A percentile compares a stretch with the other conserved stretches of the same genome.
Conservation (phyloP, 2,113 vertebrate genomes). For the Poeciliopsis occidentalis region DNA sequence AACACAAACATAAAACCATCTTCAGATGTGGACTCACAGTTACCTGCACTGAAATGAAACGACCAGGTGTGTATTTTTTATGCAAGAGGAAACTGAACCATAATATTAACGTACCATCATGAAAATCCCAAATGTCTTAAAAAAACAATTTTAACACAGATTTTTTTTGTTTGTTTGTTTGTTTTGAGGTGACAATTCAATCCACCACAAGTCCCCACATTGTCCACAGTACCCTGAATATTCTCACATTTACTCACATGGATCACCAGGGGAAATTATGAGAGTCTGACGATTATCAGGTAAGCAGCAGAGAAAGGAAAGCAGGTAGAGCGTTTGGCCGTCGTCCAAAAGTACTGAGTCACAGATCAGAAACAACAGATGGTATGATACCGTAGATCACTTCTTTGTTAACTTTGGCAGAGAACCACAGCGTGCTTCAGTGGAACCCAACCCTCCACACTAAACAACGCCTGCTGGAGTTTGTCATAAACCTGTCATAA, state of each 20-base stretch:
- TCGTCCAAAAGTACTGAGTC: conserved; percentile 63
- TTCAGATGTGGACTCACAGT: not conserved
- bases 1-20: not conserved
- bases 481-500: conserved; percentile 50
- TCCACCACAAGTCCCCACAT: not conserved
- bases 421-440: conserved; percentile 45
- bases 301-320: conserved; percentile 12
- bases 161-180: no score
- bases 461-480: conserved; percentile 38
- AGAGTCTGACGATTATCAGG: conserved; percentile 17
- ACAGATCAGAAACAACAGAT: conserved; percentile 69
- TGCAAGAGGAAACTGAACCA: not conserved
- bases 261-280: conserved; percentile 16
- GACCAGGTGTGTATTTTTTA: not conserved
- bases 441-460: conserved; percentile 42
- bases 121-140: no score
- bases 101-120: no score
- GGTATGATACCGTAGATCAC: conserved; percentile 60
- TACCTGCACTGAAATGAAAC: not conserved
- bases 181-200: no score
- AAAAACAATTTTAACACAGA: no score
- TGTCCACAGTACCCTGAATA: not conserved
- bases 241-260: conserved; percentile 3
- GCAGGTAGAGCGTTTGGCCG: conserved; percentile 63
- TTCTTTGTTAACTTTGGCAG: conserved; percentile 78